A percentile compares a stretch with the other conserved stretches of the same genome.
These are phyloP conservation scores for Ameiurus melas DNA, from an alignment of 2,113 vertebrate genomes.

Conservation along the genomic window DNA sequence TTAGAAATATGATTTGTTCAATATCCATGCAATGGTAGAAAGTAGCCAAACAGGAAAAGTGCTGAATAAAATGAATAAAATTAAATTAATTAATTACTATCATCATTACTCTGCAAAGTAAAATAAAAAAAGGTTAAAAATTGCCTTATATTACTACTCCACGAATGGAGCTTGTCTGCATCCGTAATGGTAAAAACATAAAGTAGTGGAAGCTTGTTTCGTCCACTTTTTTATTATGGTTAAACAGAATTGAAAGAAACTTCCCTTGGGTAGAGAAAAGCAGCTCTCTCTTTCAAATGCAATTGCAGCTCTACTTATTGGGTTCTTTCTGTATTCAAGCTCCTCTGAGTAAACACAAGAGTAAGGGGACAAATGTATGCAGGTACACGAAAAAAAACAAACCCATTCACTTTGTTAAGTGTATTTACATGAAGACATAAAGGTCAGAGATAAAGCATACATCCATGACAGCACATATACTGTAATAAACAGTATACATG, in stretches of 20 bases:
- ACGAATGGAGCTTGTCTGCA: neutral
- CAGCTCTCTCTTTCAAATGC: conserved; percentile 72
- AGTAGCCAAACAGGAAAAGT: neutral
- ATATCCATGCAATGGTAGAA: neutral
- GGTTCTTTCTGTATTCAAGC: conserved; percentile 57
- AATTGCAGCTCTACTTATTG: conserved; percentile 69
- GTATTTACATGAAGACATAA: neutral
- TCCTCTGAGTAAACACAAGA: conserved; percentile 50
- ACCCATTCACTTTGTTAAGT: neutral
- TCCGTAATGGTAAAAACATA: neutral
- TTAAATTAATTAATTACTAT: neutral
- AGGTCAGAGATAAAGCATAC: neutral
- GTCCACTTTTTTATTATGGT: conserved; percentile 55
- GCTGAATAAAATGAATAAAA: neutral
- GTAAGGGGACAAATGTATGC: neutral
- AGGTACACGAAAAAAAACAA: neutral
- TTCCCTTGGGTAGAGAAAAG: conserved; percentile 63
- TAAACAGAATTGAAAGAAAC: conserved; percentile 54
- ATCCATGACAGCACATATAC: neutral
- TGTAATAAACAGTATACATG: neutral
- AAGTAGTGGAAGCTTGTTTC: conserved; percentile 50
- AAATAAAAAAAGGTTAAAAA: neutral
- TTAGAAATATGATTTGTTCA: neutral
- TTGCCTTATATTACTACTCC: neutral
- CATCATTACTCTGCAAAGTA: neutral